Evolutionary conservation across 1,140 invertebrate species (phyloP).

Genomic region (Bombus consobrinus): DNA sequence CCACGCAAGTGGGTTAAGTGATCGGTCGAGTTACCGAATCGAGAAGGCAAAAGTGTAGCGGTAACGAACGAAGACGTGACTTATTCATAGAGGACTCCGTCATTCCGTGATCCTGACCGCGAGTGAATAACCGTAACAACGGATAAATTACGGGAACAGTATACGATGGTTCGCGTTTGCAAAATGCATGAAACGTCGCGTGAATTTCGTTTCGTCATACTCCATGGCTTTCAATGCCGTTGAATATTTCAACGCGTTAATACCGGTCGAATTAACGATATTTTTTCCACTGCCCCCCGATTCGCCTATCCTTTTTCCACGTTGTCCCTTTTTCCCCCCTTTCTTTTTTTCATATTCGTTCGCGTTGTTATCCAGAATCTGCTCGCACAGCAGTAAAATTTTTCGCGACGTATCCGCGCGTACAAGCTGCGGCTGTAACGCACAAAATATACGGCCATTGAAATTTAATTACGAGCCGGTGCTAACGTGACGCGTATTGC

Average conservation of each 20-base stretch:
- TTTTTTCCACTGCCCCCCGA: background rate
- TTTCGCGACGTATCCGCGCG: background rate
- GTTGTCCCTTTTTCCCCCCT: background rate
- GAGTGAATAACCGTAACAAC: constrained; percentile 16
- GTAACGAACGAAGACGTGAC: constrained; percentile 9
- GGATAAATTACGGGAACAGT: background rate
- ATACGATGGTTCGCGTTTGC: background rate
- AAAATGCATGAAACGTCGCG: constrained; percentile 10
- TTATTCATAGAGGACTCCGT: background rate
- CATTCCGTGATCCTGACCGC: background rate
- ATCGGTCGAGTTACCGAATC: background rate
- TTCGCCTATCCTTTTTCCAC: background rate
- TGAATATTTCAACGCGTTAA: constrained; percentile 41
- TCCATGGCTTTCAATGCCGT: background rate
- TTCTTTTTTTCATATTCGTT: too few species aligned
- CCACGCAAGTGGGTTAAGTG: constrained; percentile 24
- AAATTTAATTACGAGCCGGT: constrained; percentile 29
- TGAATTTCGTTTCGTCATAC: constrained; percentile 9
- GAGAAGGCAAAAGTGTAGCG: background rate
- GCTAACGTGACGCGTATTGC: constrained; percentile 1
- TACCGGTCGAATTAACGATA: constrained; percentile 25
- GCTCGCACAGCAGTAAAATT: background rate
- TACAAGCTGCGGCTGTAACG: background rate
- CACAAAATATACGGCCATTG: background rate
- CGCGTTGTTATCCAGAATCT: constrained; percentile 11